Base-by-base conservation (phyloP, 2,797 vertebrate genomes). In the Protonibea diacanthus region DNA sequence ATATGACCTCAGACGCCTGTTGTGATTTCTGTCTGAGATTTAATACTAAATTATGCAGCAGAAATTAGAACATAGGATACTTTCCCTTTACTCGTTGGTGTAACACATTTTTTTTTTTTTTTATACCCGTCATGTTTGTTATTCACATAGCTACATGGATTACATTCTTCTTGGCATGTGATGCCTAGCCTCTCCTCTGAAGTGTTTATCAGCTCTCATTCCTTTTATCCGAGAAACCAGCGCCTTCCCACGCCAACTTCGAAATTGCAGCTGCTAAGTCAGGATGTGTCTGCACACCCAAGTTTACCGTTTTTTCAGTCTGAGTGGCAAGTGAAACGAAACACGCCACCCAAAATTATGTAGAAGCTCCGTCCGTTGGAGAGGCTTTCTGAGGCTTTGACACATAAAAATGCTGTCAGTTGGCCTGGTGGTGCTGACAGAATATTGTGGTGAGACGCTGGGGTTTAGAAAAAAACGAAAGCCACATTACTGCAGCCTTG, bases 401-500 rank as follows among this genome's bases (percentile, higher is more conserved):
- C 84, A 67, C 51, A 68, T 62, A 9, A 49, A 85, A 84, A 57
- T 21, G 56, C 79, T 79, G 83, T 85, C 86, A 78, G 74, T 77
- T 78, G 57, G 66, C 76, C 53, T 29, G 48, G 25, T 48, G 51
- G 48, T 64, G 74, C 81, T 83, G 83, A 87, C 87, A 80, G 60
- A 80, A 84, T 78, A 71, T 74, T 83, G 92, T 45, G 84, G 91
- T 87, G 62, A 64, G 81, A 83, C 56, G 27, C 71, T 74, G 80
- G 57, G 84, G 88, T 86, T 85, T 60, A 52, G 25, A 80, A 89
- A 87, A 20, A 88, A 78, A 73, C 17, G 58, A 86, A 92, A 91
- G 79, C 88, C 86, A 80, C 90, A 87, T 83, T 84, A 86, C 90
- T 86, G 80, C 86, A 89, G 88, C 83, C 88, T 84, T 69, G 80